Base-by-base conservation (phyloP, 1,140 invertebrate species). In the Penaeus chinensis region DNA sequence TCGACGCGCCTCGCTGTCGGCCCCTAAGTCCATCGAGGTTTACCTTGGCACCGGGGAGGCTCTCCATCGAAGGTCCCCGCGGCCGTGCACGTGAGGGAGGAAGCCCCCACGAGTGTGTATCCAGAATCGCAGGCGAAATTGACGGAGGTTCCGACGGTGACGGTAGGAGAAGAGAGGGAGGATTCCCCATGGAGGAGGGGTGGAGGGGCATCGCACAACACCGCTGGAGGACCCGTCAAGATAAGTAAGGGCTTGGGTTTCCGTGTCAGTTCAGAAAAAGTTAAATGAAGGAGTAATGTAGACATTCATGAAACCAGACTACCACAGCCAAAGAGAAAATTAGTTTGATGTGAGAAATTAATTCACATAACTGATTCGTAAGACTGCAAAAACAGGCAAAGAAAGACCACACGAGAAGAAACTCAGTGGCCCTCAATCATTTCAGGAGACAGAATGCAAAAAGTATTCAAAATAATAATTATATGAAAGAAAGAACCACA, bases 31-130 rank as follows among this genome's bases (percentile, higher is more conserved):
- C 19, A 66, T 8, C 22, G 16, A 10, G 22, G 5, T 60, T 93
- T 94, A 95, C 96, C 94, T 91, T 93, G 93, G 91, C 96, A 97
- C 60, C 92, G 93, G 0, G 97, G 97, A 32, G 96, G 92, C 0
- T 94, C 93, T 69, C 95, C 94, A 91, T 97, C 96, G 93, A 96
- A 98, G 82, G 95, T 94, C 3, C 97, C 97, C 77, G 94, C 95
- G 22, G 95, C 93, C 79, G 96, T 92, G 91, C 97, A 98, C 54
- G 93, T 93, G 47, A 97, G 93, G 80, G 94, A 93, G 16, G 93
- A 93, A 0, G 94, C 92, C 32, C 97, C 97, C 32, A 94, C 92
- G 74, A 98, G 92, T 88, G 93, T 93, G 91, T 94, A 96, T 7
- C 95, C 95, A 18, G 74, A 60, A 42, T 85, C 62, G 62, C 84